Percentiles rank a stretch among this genome's conserved stretches.
Conservation (phyloP, 2,797 vertebrate species). For the Limosa lapponica region DNA sequence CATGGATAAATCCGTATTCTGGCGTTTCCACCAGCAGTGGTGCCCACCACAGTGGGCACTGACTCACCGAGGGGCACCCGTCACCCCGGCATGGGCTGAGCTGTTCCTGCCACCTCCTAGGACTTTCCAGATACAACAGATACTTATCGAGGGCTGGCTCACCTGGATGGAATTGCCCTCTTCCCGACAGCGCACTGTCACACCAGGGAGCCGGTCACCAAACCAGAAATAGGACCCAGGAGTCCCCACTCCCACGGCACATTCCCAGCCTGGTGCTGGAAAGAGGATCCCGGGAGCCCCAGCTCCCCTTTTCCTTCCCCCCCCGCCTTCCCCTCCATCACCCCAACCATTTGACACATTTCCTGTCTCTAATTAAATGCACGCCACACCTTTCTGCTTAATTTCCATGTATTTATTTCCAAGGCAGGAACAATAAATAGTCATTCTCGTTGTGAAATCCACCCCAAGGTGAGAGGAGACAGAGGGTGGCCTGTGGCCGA, state of each 20-base stretch:
- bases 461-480: neutral
- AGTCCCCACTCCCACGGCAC: neutral
- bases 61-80: neutral
- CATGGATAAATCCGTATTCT: accelerated
- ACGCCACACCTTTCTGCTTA: constrained; percentile 20
- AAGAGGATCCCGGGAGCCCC: neutral
- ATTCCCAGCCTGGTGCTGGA: neutral
- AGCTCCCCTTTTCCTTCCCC: neutral
- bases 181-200: neutral
- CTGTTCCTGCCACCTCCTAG: neutral
- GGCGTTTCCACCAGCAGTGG: accelerated
- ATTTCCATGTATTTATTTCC: constrained; percentile 16
- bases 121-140: neutral
- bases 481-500: neutral
- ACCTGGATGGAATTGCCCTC: accelerated
- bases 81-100: accelerated
- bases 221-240: neutral
- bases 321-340: neutral
- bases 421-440: constrained; percentile 24
- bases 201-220: neutral
- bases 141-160: neutral
- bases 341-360: constrained; percentile 34
- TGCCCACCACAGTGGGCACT: accelerated
- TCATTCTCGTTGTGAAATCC: constrained; percentile 40
- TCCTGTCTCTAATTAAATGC: constrained; percentile 38